These are phyloP conservation scores for Drosophila infuscata DNA, from an alignment of 2,888 invertebrate species.

Conservation along the genomic window DNA sequence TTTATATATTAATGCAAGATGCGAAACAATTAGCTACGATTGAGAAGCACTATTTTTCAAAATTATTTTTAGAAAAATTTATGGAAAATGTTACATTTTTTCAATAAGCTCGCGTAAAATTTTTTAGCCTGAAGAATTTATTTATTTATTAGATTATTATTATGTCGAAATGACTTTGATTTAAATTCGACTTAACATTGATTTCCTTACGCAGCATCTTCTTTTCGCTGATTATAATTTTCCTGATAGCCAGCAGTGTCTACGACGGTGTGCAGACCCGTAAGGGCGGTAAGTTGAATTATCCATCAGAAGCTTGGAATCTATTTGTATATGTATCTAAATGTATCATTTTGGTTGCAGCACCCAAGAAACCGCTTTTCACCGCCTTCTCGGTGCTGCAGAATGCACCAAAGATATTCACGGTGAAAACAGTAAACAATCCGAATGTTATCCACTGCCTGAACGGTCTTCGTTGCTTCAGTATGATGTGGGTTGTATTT, in stretches of 20 bases:
- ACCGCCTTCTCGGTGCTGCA: slow-evolving; percentile 84
- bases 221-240: slow-evolving; percentile 75
- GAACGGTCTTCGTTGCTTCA: slow-evolving; percentile 85
- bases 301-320: neutral
- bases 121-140: neutral
- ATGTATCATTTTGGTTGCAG: slow-evolving; percentile 41
- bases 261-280: slow-evolving; percentile 81
- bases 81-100: neutral
- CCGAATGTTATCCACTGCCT: slow-evolving; percentile 85
- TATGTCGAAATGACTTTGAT: neutral
- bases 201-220: slow-evolving; percentile 69
- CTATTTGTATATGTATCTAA: neutral
- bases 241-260: slow-evolving; percentile 79
- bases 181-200: neutral
- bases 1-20: neutral
- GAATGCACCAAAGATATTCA: slow-evolving; percentile 85
- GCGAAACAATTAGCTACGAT: neutral
- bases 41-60: neutral
- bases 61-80: neutral
- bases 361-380: slow-evolving; percentile 70
- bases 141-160: neutral
- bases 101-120: neutral
- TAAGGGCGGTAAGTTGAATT: slow-evolving; percentile 73
- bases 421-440: slow-evolving; percentile 77
- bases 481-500: slow-evolving; percentile 86